phyloP scores from a whole-genome alignment of 2,888 invertebrate genomes.

The Atherix ibis region DNA sequence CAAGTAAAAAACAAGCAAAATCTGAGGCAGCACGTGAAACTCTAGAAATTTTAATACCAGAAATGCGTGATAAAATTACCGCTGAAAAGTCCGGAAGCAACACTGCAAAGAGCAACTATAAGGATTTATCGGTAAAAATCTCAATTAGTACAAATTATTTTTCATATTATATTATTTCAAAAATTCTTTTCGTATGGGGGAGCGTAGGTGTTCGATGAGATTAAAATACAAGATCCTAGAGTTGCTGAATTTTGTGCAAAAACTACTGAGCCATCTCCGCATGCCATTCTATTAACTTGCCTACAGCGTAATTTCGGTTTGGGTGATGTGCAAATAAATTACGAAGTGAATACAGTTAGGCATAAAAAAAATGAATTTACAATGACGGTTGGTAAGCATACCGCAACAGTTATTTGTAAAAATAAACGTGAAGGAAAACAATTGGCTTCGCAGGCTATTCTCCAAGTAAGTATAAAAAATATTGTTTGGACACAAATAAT shows the following conservation, averaged over 20 bases:
- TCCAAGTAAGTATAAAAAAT: conserved; percentile 44
- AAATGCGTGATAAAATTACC: conserved; percentile 69
- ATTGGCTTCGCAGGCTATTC: conserved; percentile 82
- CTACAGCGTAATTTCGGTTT: conserved; percentile 84
- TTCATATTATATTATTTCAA: conserved; percentile 7
- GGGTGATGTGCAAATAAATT: conserved; percentile 73
- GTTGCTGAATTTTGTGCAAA: conserved; percentile 92
- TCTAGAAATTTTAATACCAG: conserved; percentile 80
- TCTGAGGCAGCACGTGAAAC: conserved; percentile 82
- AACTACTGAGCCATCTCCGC: conserved; percentile 89
- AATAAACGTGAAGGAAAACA: conserved; percentile 97
- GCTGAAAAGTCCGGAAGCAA: conserved; percentile 34
- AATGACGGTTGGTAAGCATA: conserved; percentile 87
- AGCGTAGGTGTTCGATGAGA: conserved; percentile 78
- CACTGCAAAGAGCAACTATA: conserved; percentile 29
- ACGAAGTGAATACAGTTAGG: conserved; percentile 71
- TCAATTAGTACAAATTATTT: neutral
- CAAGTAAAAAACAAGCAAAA: conserved; percentile 93
- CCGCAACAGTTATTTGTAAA: conserved; percentile 78
- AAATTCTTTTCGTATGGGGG: too few relatives aligned
- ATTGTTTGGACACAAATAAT: neutral
- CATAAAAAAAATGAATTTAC: conserved; percentile 87
- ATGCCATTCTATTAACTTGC: conserved; percentile 82
- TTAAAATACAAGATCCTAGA: conserved; percentile 84
- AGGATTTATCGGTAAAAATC: conserved; percentile 35